A percentile compares a stretch with the other conserved stretches of the same genome.
Conservation (phyloP, 2,797 vertebrate genomes). For the Pempheris klunzingeri region DNA sequence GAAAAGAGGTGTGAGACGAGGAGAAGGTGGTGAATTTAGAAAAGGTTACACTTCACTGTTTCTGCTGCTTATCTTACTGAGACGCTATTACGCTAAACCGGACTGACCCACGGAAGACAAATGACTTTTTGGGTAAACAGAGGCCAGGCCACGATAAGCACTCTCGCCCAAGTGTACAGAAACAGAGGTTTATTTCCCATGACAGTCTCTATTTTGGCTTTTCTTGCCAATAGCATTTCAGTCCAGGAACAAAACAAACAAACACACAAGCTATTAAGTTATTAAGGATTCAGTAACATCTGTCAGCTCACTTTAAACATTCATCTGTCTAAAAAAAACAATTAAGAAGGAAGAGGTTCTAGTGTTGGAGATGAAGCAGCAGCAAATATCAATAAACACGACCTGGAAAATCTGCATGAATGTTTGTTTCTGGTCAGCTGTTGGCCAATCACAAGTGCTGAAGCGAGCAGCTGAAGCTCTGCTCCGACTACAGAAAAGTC, state of each 20-base stretch:
- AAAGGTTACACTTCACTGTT: constrained; percentile 35
- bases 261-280: not conserved
- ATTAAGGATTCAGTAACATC: not conserved
- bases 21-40: constrained; percentile 38
- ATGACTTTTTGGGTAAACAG: constrained; percentile 28
- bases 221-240: not conserved
- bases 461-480: not conserved
- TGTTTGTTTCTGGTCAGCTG: not conserved
- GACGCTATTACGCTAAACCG: constrained; percentile 1
- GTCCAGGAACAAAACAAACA: not conserved
- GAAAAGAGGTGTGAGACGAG: constrained; percentile 20
- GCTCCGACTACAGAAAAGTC: not conserved
- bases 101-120: constrained; percentile 25
- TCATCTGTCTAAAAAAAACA: not conserved
- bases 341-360: too few relatives aligned
- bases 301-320: not conserved
- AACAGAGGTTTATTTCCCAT: constrained; percentile 16
- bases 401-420: not conserved
- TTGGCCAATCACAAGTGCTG: not conserved
- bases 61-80: constrained; percentile 31
- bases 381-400: not conserved
- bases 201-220: constrained; percentile 11
- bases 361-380: too few relatives aligned
- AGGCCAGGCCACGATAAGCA: not conserved
- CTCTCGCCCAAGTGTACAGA: not conserved